Conservation (phyloP, 2,797 vertebrate species). For the Scyliorhinus canicula region DNA sequence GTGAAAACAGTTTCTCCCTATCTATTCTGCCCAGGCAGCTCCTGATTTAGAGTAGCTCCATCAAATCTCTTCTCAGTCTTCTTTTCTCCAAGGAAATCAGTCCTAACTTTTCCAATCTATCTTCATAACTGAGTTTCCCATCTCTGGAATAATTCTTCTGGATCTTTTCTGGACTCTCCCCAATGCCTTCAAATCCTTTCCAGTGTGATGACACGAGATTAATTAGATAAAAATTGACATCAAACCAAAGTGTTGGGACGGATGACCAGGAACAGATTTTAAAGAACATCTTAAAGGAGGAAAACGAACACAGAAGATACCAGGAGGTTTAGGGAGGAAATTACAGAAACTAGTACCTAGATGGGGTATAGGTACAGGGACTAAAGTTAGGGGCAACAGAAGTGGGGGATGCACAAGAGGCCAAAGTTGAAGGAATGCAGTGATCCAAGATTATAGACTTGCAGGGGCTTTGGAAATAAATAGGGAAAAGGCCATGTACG, state of each 20-base stretch:
- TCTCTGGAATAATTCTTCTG: no score
- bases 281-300: neutral
- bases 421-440: neutral
- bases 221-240: neutral
- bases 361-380: neutral
- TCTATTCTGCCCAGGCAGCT: no score
- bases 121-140: no score
- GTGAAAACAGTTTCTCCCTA: no score
- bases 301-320: neutral
- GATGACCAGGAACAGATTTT: neutral
- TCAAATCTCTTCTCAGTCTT: no score
- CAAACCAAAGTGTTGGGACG: neutral
- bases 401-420: neutral
- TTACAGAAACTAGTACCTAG: neutral
- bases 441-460: neutral
- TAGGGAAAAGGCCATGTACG: neutral
- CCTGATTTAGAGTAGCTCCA: no score
- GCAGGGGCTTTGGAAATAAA: neutral
- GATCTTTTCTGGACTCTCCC: no score
- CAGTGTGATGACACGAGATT: no score
- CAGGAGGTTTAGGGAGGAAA: neutral
- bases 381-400: neutral
- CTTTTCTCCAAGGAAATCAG: no score
- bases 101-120: no score
- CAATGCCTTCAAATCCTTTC: no score